Base-by-base conservation (phyloP, 2,113 vertebrate species). In the Capricornis sumatraensis region DNA sequence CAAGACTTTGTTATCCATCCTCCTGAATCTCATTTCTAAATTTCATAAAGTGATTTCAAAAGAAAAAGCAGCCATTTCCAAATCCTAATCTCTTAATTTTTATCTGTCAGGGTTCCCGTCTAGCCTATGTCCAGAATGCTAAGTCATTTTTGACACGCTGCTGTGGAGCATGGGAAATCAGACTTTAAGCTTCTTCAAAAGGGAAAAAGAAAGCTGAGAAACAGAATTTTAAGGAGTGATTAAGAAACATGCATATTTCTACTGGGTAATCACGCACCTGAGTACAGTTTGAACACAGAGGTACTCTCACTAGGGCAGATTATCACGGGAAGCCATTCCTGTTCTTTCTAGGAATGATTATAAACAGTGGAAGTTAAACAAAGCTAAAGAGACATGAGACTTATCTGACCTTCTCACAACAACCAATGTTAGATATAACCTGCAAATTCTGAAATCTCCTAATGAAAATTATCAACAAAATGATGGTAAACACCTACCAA, bases 41-140 rank as follows among this genome's bases (percentile, higher is more conserved):
- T 88, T 94, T 86, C 62, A 62, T 45, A 87, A 79, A 91, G 36
- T 90, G 5, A 89, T 83, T 89, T 62, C 14, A 76, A 91, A 97
- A 93, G 25, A 45, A 47, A 43, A 7, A 53, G 19, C 16, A 53
- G 52, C 52, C 52, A 53, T 53, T 53, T 53, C 52, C 17, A 53
- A 53, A 53, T 19, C 52, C 52, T 6, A 53, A 7, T 53, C 52
- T 53, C 52, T 53, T 19, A 53, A 2, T 53, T 53, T 53, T 53
- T 53, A 53, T 53, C 52, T 53, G 52, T 53, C 17, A 53, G 16
- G 17, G 52, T 53, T 19, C 52, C 52, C 6, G 6, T 53, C 17
- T 19, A 53, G 16, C 52, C 52, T 19, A 53, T 53, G 17, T 53
- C 52, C 52, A 53, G 52, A 53, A 53, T 19, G 17, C 52, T 19